phyloP scores from a whole-genome alignment of 2,888 invertebrate genomes.

The Pseudococcus viburni region DNA sequence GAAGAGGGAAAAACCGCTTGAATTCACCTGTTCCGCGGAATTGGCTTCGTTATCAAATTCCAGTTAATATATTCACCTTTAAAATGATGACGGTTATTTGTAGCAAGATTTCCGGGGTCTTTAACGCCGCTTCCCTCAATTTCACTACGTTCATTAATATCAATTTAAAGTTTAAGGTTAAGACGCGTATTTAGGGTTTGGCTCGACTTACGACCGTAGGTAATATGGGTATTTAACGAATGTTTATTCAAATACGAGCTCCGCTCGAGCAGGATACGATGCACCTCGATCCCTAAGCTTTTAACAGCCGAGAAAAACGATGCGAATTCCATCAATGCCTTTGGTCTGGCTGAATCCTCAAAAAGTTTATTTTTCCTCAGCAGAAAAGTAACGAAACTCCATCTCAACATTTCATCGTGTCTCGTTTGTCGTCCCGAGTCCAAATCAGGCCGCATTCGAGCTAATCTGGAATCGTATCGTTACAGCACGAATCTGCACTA shows the following conservation, averaged over 20 bases:
- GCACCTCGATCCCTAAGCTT: background rate
- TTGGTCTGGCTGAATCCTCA: too few relatives aligned
- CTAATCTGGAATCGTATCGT: constrained; percentile 11
- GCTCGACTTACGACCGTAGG: constrained; percentile 27
- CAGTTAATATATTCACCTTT: constrained; percentile 62
- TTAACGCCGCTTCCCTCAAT: constrained; percentile 26
- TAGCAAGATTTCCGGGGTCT: constrained; percentile 49
- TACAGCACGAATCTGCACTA: constrained; percentile 24
- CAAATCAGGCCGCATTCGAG: background rate
- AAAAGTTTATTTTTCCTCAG: too few relatives aligned
- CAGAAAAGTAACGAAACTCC: background rate
- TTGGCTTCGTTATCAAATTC: constrained; percentile 60
- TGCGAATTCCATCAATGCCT: too few relatives aligned
- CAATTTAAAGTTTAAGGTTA: constrained; percentile 61
- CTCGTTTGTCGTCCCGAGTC: background rate
- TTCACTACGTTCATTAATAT: constrained; percentile 60
- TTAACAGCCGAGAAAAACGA: background rate
- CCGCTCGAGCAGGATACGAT: background rate
- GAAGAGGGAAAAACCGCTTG: background rate
- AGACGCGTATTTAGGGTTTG: constrained; percentile 44
- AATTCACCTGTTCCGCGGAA: constrained; percentile 17
- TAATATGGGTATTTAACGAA: constrained; percentile 41
- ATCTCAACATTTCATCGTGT: background rate
- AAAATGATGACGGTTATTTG: constrained; percentile 32
- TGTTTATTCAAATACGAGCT: constrained; percentile 28